These are phyloP conservation scores for Busseola fusca DNA, from an alignment of 2,888 invertebrate genomes.

Conservation along the genomic window DNA sequence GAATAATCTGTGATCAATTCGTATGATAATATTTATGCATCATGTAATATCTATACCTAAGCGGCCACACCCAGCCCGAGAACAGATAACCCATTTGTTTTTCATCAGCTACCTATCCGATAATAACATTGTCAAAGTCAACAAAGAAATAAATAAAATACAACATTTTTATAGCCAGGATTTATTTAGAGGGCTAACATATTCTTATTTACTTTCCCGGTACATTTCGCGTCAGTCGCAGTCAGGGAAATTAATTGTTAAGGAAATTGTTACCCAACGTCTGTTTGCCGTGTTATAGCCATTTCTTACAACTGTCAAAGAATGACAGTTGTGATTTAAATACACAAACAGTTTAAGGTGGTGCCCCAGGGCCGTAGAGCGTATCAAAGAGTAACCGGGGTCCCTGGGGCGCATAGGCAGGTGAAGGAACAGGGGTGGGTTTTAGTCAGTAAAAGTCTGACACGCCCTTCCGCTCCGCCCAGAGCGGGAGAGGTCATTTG, in stretches of 20 bases:
- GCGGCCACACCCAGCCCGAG: slow-evolving; percentile 33
- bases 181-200: not conserved
- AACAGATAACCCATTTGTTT: slow-evolving; percentile 31
- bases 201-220: not conserved
- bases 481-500: too few relatives aligned
- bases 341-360: not conserved
- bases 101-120: slow-evolving; percentile 14
- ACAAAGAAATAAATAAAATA: slow-evolving; percentile 6
- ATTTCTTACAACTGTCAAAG: not conserved
- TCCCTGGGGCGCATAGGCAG: too few relatives aligned
- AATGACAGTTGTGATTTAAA: not conserved
- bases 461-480: too few relatives aligned
- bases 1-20: slow-evolving; percentile 8
- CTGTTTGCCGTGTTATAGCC: not conserved
- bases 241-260: not conserved
- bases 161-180: not conserved
- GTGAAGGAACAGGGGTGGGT: too few relatives aligned
- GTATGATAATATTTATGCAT: slow-evolving; percentile 33
- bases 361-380: too few relatives aligned
- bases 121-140: slow-evolving; percentile 19
- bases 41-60: slow-evolving; percentile 18
- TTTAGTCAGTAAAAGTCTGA: too few relatives aligned
- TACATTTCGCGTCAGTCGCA: not conserved
- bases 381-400: too few relatives aligned
- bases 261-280: not conserved